Conservation (phyloP, 2,888 invertebrate species). For the Epsilonema sp. region DNA sequence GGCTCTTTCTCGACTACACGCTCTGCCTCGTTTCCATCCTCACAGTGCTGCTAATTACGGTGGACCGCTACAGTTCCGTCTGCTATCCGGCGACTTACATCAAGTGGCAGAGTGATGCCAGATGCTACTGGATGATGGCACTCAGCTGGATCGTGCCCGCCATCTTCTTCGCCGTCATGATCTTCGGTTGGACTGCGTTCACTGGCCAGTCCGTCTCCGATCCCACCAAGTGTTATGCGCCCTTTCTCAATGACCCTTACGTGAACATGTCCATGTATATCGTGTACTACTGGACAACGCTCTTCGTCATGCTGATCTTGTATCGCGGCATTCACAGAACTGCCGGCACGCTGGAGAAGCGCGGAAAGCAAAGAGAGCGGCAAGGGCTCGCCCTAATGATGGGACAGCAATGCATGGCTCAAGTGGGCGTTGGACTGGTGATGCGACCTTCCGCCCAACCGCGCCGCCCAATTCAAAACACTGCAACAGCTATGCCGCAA, state of each 20-base stretch:
- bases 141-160: conserved; percentile 25
- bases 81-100: conserved; percentile 26
- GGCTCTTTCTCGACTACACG: conserved; percentile 28
- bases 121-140: conserved; percentile 40
- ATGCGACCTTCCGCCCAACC: background rate
- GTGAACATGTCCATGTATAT: conserved; percentile 29
- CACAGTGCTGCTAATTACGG: conserved; percentile 25
- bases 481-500: background rate
- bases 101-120: conserved; percentile 45
- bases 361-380: conserved; percentile 5
- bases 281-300: conserved; percentile 26
- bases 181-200: conserved; percentile 25
- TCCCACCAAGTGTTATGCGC: conserved; percentile 20
- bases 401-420: conserved; percentile 1
- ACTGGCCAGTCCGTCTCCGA: conserved; percentile 15
- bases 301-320: conserved; percentile 26
- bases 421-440: background rate
- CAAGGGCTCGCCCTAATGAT: conserved; percentile 3
- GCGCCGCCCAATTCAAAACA: background rate
- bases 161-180: conserved; percentile 26
- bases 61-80: conserved; percentile 22
- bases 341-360: conserved; percentile 7
- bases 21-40: conserved; percentile 27
- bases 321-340: conserved; percentile 14
- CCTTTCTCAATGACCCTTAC: conserved; percentile 25